Conservation (phyloP, 2,888 invertebrate genomes). For the Bedellia somnulentella region DNA sequence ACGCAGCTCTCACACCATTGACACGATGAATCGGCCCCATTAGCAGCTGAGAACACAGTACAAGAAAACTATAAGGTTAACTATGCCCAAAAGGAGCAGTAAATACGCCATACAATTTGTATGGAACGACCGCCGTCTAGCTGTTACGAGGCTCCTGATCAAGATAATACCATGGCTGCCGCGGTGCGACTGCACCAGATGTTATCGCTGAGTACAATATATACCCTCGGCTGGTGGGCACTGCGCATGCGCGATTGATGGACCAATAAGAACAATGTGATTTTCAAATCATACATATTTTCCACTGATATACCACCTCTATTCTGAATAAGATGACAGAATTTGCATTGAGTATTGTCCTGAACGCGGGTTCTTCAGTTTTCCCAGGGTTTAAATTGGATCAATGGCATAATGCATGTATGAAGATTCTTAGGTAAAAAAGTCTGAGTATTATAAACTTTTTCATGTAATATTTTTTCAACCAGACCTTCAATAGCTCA, state of each 20-base stretch:
- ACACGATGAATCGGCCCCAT: conserved; percentile 43
- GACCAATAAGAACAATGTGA: conserved; percentile 45
- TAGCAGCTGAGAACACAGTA: conserved; percentile 37
- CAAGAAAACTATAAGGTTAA: conserved; percentile 52
- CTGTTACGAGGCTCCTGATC: conserved; percentile 38
- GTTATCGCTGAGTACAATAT: conserved; percentile 35
- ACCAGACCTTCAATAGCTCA: too few relatives aligned
- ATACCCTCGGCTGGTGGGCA: conserved; percentile 21
- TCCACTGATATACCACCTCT: too few relatives aligned
- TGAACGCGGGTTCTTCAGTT: too few relatives aligned
- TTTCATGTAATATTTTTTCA: too few relatives aligned
- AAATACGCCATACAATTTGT: conserved; percentile 58
- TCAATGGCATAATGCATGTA: too few relatives aligned
- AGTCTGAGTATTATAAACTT: too few relatives aligned
- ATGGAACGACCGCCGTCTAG: conserved; percentile 45
- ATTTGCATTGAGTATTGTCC: too few relatives aligned
- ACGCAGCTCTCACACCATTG: conserved; percentile 34
- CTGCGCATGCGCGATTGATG: conserved; percentile 42
- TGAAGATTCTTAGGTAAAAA: too few relatives aligned
- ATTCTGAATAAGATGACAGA: too few relatives aligned
- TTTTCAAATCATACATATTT: conserved; percentile 19
- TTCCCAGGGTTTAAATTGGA: too few relatives aligned
- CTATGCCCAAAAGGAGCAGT: conserved; percentile 54
- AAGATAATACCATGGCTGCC: conserved; percentile 41
- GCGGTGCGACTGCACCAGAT: conserved; percentile 35